phyloP scores from a whole-genome alignment of 2,113 vertebrate species.

The Leptosomus discolor region DNA sequence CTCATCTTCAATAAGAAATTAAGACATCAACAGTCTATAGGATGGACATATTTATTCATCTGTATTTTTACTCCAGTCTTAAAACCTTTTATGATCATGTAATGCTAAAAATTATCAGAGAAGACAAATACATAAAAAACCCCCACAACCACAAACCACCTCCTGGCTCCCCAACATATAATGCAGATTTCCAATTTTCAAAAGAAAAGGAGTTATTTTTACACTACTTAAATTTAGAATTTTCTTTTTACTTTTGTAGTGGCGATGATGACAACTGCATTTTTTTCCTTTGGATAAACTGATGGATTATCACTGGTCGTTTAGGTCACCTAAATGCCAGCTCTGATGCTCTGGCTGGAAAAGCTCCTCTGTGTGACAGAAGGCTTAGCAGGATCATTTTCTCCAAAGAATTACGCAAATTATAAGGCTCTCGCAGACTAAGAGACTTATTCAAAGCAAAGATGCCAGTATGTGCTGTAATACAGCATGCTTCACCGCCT shows the following conservation, averaged over 20 bases:
- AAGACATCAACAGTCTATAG: background rate
- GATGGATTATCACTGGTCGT: background rate
- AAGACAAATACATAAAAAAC: background rate
- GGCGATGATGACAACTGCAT: background rate
- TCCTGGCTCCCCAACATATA: background rate
- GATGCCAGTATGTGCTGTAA: background rate
- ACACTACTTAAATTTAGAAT: background rate
- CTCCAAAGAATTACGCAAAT: background rate
- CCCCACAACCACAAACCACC: rapidly evolving
- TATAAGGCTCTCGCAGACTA: background rate
- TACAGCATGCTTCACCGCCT: background rate
- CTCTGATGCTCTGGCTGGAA: background rate
- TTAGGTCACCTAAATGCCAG: constrained; percentile 51
- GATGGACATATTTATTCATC: background rate
- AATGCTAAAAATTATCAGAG: background rate
- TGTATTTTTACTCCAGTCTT: background rate
- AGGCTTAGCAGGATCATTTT: background rate
- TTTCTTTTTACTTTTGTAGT: background rate
- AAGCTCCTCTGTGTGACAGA: background rate
- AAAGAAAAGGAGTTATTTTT: background rate
- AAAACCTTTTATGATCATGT: background rate
- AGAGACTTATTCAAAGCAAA: background rate
- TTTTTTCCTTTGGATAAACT: background rate
- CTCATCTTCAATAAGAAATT: background rate
- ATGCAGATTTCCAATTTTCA: background rate